These are phyloP conservation scores for Mastigias papua DNA, from an alignment of 30 jellyfish, hydroid and myxozoan genomes.

Conservation along the genomic window DNA sequence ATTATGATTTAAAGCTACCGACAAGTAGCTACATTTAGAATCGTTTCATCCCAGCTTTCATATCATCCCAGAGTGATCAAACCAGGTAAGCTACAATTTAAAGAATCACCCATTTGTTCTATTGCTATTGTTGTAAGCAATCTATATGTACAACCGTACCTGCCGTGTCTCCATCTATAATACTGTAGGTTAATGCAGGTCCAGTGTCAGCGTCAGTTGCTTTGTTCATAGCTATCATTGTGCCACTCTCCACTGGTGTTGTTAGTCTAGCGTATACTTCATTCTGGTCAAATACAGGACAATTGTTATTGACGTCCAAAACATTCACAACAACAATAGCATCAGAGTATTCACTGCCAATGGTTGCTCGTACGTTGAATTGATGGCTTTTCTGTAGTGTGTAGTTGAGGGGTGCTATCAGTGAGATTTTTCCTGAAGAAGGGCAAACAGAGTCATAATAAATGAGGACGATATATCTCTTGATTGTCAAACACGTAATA, in stretches of 20 bases:
- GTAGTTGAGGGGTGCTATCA: constrained; percentile 62
- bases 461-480: too few species aligned
- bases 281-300: constrained; percentile 74
- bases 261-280: constrained; percentile 49
- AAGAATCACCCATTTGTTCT: neutral
- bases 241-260: constrained; percentile 68
- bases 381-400: constrained; percentile 59
- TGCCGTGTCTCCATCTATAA: constrained; percentile 79
- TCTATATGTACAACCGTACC: neutral
- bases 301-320: constrained; percentile 83
- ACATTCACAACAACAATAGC: constrained; percentile 81
- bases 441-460: too few species aligned
- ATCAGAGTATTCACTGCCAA: constrained; percentile 50
- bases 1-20: too few species aligned
- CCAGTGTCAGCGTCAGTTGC: constrained; percentile 72
- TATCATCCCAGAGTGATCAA: too few species aligned
- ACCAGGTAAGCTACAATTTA: too few species aligned
- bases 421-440: constrained; percentile 58
- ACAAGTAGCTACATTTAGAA: too few species aligned
- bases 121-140: neutral
- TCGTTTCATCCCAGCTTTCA: too few species aligned
- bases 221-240: constrained; percentile 48
- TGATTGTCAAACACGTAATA: too few species aligned
- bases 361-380: constrained; percentile 78
- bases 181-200: constrained; percentile 54